phyloP scores from a whole-genome alignment of 2,113 vertebrate species.

The Gopherus evgoodei region DNA sequence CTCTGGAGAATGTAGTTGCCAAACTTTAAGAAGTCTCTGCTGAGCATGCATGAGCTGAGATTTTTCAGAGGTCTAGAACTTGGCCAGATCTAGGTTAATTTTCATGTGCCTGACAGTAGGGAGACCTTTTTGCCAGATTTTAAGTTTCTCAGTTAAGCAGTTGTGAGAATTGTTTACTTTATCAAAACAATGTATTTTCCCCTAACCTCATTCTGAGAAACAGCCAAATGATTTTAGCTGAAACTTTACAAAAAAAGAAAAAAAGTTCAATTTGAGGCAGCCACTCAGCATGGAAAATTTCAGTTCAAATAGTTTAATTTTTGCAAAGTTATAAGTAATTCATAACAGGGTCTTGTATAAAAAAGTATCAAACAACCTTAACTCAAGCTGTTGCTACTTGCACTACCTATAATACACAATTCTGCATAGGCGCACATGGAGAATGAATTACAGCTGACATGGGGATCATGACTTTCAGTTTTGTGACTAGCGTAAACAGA shows the following conservation, averaged over 20 bases:
- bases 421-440: neutral
- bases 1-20: neutral
- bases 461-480: neutral
- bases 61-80: neutral
- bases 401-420: neutral
- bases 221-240: neutral
- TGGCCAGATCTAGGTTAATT: neutral
- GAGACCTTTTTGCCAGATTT: neutral
- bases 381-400: neutral
- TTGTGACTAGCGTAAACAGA: neutral
- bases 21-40: neutral
- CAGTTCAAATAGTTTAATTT: neutral
- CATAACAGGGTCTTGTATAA: neutral
- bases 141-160: neutral
- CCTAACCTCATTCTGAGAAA: neutral
- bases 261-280: neutral
- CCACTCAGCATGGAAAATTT: neutral
- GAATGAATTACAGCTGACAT: fast-evolving
- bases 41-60: neutral
- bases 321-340: neutral
- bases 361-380: neutral
- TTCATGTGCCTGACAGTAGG: neutral
- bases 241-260: neutral
- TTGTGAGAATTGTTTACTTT: neutral
- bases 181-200: neutral